A percentile compares a stretch with the other conserved stretches of the same genome.
phyloP scores from a whole-genome alignment of 2,797 vertebrate genomes.

The Poeciliopsis presidionis region DNA sequence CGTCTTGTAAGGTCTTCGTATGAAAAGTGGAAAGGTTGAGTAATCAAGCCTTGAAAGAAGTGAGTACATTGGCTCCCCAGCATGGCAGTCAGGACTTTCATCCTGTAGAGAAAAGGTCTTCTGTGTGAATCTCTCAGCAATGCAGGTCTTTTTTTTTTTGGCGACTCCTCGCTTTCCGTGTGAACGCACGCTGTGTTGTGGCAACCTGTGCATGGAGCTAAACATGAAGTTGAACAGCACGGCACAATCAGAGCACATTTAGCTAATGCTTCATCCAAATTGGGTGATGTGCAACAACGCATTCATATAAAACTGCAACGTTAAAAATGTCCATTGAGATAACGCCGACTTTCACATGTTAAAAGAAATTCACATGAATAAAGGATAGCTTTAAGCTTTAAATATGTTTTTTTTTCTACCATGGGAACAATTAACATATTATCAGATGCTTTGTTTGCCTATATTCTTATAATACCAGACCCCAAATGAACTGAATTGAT shows the following conservation, averaged over 20 bases:
- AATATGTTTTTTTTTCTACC: too few relatives aligned
- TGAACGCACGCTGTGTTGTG: background rate
- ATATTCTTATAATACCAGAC: background rate
- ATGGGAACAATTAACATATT: background rate
- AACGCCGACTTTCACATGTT: background rate
- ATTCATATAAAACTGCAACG: background rate
- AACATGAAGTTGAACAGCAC: background rate
- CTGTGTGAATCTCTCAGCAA: background rate
- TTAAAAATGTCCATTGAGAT: background rate
- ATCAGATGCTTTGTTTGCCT: background rate
- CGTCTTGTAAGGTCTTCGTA: constrained; percentile 8
- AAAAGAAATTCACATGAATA: background rate
- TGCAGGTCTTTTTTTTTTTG: background rate
- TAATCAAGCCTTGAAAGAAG: background rate
- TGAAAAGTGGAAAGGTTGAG: constrained; percentile 22
- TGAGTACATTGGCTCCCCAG: background rate
- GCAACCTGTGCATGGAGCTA: background rate
- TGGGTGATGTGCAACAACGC: background rate
- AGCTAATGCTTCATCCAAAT: background rate
- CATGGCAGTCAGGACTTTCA: background rate
- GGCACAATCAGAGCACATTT: background rate
- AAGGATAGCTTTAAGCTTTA: background rate
- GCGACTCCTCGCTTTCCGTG: background rate
- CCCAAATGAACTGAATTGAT: background rate
- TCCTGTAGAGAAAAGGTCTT: background rate